phyloP scores from a whole-genome alignment of 2,113 vertebrate species.

The Poecilia latipinna region DNA sequence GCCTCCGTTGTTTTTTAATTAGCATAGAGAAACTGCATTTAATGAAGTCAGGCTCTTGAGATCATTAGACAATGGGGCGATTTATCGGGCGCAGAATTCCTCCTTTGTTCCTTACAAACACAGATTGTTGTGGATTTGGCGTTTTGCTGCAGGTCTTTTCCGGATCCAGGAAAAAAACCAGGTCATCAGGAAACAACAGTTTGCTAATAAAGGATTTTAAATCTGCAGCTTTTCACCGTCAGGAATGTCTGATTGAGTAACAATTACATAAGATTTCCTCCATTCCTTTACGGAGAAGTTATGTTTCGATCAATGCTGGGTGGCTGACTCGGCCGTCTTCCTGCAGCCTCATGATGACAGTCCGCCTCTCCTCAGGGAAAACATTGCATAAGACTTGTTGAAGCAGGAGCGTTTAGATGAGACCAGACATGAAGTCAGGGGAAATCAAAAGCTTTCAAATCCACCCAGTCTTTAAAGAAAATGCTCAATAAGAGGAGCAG shows the following conservation, averaged over 20 bases:
- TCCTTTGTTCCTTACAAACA: neutral
- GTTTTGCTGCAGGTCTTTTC: conserved; percentile 1
- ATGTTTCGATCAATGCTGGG: conserved; percentile 9
- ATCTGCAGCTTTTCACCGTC: neutral
- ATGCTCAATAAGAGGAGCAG: neutral
- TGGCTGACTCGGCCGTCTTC: neutral
- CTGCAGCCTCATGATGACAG: conserved; percentile 4
- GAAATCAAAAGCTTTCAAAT: neutral
- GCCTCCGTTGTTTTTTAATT: neutral
- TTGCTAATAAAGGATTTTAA: conserved; percentile 35
- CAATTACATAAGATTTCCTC: conserved; percentile 31
- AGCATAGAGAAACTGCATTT: neutral
- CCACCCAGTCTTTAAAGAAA: neutral
- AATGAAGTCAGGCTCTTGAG: neutral
- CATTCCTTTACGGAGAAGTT: conserved; percentile 4
- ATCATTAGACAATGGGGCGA: neutral
- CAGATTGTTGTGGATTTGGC: conserved; percentile 12
- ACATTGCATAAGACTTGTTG: conserved; percentile 5
- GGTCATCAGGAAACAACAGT: conserved; percentile 11
- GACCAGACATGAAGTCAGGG: conserved; percentile 3
- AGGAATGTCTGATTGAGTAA: conserved; percentile 24
- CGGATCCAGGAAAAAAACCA: conserved; percentile 12
- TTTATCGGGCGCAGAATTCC: conserved; percentile 1
- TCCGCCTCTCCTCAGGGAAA: neutral
- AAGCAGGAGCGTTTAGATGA: conserved; percentile 11